These are phyloP conservation scores for Disparrhopalites patrizii DNA, from an alignment of 2,888 invertebrate genomes.

Conservation along the genomic window DNA sequence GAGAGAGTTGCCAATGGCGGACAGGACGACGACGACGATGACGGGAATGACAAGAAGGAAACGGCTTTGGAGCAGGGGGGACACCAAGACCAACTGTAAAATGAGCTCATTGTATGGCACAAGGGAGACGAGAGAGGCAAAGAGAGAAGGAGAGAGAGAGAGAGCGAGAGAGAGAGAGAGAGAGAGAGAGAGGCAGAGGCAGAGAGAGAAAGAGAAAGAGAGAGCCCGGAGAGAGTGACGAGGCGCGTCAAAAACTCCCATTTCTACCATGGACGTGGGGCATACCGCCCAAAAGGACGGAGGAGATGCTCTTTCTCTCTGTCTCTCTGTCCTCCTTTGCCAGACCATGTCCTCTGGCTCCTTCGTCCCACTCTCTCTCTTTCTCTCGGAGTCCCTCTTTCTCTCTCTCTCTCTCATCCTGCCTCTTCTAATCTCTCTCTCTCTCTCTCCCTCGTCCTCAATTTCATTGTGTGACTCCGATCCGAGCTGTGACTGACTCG, in stretches of 20 bases:
- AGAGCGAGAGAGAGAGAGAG: not conserved
- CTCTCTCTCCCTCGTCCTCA: not conserved
- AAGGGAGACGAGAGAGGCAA: not conserved
- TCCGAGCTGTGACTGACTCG: no score
- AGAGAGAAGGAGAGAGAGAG: not conserved
- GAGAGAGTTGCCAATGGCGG: constrained; percentile 7
- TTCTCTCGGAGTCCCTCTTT: no score
- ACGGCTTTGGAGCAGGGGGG: no score
- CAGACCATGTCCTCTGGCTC: not conserved
- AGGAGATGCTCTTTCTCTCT: not conserved
- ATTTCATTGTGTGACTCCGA: not conserved
- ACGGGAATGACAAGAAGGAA: no score
- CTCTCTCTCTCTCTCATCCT: not conserved
- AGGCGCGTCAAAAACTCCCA: no score
- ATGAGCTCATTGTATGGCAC: not conserved
- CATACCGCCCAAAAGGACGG: no score
- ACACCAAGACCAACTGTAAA: no score
- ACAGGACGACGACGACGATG: constrained; percentile 3
- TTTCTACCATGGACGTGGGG: no score
- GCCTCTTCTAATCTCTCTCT: not conserved
- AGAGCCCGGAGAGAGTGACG: not conserved
- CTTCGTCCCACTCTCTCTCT: not conserved
- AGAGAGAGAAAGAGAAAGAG: not conserved
- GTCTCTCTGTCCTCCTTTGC: not conserved
- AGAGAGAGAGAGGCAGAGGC: not conserved